These are phyloP conservation scores for Sterrhoptilus dennistouni DNA, from an alignment of 2,113 vertebrate genomes.

Conservation along the genomic window DNA sequence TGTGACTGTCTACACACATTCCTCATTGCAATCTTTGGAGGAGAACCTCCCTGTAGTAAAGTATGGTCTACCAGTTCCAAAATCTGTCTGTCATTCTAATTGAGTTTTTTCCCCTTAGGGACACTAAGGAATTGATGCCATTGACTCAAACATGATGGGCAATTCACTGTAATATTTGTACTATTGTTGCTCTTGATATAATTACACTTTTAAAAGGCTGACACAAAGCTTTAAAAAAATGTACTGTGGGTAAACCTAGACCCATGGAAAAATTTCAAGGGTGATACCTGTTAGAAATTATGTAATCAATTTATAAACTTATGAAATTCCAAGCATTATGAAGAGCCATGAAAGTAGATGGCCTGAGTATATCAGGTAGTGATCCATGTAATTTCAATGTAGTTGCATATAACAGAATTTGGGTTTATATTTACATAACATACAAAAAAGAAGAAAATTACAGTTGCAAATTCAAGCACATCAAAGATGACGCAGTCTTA, in stretches of 20 bases:
- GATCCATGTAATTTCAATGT: neutral
- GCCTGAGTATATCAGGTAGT: neutral
- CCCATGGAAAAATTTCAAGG: neutral
- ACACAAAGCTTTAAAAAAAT: neutral
- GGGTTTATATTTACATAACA: conserved; percentile 23
- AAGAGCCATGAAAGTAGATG: neutral
- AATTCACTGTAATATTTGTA: neutral
- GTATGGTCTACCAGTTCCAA: neutral
- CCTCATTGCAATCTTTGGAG: neutral
- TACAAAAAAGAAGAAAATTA: conserved; percentile 25
- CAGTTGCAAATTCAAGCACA: conserved; percentile 25
- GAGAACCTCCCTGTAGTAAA: rapidly evolving
- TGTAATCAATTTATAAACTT: neutral
- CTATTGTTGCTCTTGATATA: neutral
- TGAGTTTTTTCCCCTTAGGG: neutral
- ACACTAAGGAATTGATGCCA: neutral
- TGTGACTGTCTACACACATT: neutral
- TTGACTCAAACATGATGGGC: neutral
- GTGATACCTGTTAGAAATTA: neutral
- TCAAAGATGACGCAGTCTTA: conserved; percentile 13
- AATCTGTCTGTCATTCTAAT: neutral
- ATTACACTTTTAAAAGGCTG: neutral
- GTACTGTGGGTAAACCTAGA: neutral
- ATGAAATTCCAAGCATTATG: neutral
- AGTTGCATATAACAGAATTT: neutral